phyloP scores from a whole-genome alignment of 2,113 vertebrate genomes.

The Pandion haliaetus region DNA sequence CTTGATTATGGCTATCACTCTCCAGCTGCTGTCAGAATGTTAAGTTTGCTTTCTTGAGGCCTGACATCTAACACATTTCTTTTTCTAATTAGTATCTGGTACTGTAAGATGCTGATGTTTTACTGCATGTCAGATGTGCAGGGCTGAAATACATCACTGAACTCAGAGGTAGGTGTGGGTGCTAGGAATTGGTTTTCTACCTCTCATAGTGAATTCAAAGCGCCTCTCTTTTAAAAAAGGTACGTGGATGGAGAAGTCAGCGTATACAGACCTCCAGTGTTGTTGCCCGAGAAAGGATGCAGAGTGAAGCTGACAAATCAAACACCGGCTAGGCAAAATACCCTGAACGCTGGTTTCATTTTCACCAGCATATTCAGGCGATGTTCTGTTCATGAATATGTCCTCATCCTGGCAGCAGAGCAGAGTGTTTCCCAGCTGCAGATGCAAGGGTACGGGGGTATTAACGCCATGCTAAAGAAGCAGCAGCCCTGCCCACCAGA shows the following conservation, averaged over 20 bases:
- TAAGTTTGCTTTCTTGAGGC: constrained; percentile 53
- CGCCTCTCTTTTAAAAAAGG: neutral
- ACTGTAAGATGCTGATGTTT: neutral
- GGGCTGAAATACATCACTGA: constrained; percentile 25
- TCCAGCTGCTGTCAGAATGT: constrained; percentile 28
- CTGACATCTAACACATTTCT: constrained; percentile 23
- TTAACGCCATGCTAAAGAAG: neutral
- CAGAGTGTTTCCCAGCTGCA: neutral
- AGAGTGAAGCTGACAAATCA: neutral
- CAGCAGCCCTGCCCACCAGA: neutral
- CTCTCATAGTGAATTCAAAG: neutral
- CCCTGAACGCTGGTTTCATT: neutral
- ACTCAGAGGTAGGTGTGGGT: neutral
- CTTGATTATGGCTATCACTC: constrained; percentile 64
- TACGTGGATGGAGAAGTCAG: neutral
- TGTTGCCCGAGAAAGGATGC: neutral
- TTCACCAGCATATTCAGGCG: neutral
- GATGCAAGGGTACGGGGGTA: neutral
- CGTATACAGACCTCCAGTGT: neutral
- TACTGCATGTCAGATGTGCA: neutral
- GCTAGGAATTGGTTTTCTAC: neutral
- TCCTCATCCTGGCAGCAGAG: neutral
- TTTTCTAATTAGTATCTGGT: constrained; percentile 28
- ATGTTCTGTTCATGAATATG: neutral
- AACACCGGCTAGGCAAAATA: neutral